Conservation (phyloP, 1,140 invertebrate species). For the Brachionus asplanchnoidis region DNA sequence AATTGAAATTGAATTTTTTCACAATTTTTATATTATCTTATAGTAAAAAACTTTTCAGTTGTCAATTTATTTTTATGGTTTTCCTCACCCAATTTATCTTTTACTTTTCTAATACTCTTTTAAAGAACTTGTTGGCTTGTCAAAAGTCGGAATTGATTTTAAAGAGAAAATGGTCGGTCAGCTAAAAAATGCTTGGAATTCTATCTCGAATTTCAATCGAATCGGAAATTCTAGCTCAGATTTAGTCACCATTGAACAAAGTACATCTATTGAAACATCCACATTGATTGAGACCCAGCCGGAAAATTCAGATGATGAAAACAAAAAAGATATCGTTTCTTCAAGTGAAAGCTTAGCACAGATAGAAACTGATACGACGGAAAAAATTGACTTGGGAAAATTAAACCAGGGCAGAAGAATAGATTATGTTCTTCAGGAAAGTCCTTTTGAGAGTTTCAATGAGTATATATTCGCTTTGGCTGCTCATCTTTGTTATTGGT, state of each 20-base stretch:
- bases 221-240: not conserved
- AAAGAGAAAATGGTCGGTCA: slow-evolving; percentile 83
- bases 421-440: slow-evolving; percentile 91
- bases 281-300: slow-evolving; percentile 43
- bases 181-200: slow-evolving; percentile 77
- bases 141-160: slow-evolving; percentile 78
- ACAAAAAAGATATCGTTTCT: not conserved
- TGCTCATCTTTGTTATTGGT: slow-evolving; percentile 91
- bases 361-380: slow-evolving; percentile 43
- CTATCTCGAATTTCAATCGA: slow-evolving; percentile 68
- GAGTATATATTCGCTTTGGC: slow-evolving; percentile 89
- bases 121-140: slow-evolving; percentile 83
- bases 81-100: no score
- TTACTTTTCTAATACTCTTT: not conserved
- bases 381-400: slow-evolving; percentile 64
- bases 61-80: no score
- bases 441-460: slow-evolving; percentile 90
- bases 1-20: no score
- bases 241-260: not conserved
- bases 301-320: slow-evolving; percentile 21
- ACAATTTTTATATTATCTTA: no score
- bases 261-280: slow-evolving; percentile 41
- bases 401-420: slow-evolving; percentile 82
- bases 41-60: no score
- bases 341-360: not conserved